Evolutionary conservation across 2,113 vertebrate species (phyloP), one percentile per base, ranked within the genome.

Genomic region (Danionella cerebrum): DNA sequence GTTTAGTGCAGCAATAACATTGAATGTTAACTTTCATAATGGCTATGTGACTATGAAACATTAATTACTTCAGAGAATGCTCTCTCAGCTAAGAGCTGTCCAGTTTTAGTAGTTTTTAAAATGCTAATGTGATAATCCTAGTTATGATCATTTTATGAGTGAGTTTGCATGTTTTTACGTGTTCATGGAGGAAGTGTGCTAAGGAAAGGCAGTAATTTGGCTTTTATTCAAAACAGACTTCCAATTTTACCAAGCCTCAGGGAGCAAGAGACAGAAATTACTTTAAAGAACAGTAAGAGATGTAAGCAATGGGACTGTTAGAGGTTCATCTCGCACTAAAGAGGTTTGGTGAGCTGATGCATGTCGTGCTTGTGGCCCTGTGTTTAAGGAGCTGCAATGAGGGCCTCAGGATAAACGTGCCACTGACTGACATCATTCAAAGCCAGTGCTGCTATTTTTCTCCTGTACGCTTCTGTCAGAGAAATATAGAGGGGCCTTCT

Each of bases 1-100:
- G n/a, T n/a, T n/a, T n/a, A n/a, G n/a, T n/a, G n/a, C n/a, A n/a
- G n/a, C n/a, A n/a, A n/a, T n/a, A n/a, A n/a, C n/a, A n/a, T n/a
- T n/a, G n/a, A n/a, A n/a, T n/a, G n/a, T 29, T 50, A 57, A 75
- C 71, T 71, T 29, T 36, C 60, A 41, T 39, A 36, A 65, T 78
- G 45, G 51, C 39, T 57, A 22, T 54, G 71, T 65, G 57, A 31
- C 35, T 45, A 58, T 75, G 36, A 71, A 55, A 68, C 65, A 74
- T 76, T 70, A 72, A 78, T 70, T 73, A 71, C 65, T 36, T 55
- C 35, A 22, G 21, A 62, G 42, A 53, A 62, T 63, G 47, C 58
- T 65, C 42, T 65, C 68, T 19, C 50, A 52, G 58, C 51, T 47
- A 69, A 52, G 64, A 55, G 48, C 22, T 41, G 39, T 12, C 62